phyloP scores from a whole-genome alignment of 2,797 vertebrate genomes.

The Myoxocephalus aenaeus region DNA sequence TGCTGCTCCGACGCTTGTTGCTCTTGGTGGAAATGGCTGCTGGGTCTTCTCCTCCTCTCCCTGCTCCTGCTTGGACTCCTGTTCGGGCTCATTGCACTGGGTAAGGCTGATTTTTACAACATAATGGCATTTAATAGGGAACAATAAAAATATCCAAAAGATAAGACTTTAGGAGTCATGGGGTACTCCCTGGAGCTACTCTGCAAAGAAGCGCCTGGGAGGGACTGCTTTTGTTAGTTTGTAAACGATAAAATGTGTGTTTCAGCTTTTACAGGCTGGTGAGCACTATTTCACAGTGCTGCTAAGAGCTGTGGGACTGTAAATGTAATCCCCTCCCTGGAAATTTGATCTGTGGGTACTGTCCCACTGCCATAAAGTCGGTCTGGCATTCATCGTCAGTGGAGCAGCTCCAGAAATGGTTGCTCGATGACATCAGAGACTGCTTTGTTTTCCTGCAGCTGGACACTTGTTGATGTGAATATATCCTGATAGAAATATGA shows the following conservation, averaged over 20 bases:
- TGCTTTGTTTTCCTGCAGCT: constrained; percentile 44
- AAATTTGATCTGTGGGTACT: constrained; percentile 60
- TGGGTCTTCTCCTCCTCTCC: constrained; percentile 92
- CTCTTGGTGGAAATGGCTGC: constrained; percentile 99
- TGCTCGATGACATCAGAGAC: constrained; percentile 61
- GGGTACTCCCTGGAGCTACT: constrained; percentile 26
- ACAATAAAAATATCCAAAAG: constrained; percentile 13
- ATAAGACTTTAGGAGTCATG: constrained; percentile 1
- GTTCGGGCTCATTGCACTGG: constrained; percentile 95
- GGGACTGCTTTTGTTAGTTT: constrained; percentile 15
- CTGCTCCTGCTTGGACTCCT: constrained; percentile 94
- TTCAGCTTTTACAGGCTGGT: constrained; percentile 57
- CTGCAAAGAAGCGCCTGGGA: constrained; percentile 8
- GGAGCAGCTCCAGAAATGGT: constrained; percentile 62
- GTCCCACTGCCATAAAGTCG: constrained; percentile 46
- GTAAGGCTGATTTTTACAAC: constrained; percentile 75
- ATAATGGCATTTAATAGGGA: background rate
- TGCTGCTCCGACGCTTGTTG: constrained; percentile 87
- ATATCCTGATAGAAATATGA: constrained; percentile 15
- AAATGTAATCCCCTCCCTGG: constrained; percentile 52
- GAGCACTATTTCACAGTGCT: constrained; percentile 52
- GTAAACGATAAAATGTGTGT: constrained; percentile 56
- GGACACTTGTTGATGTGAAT: constrained; percentile 7
- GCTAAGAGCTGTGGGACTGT: constrained; percentile 49
- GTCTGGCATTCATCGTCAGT: constrained; percentile 64